These are phyloP conservation scores for Eurytoma adleriae DNA, from an alignment of 2,888 invertebrate species.

Conservation along the genomic window DNA sequence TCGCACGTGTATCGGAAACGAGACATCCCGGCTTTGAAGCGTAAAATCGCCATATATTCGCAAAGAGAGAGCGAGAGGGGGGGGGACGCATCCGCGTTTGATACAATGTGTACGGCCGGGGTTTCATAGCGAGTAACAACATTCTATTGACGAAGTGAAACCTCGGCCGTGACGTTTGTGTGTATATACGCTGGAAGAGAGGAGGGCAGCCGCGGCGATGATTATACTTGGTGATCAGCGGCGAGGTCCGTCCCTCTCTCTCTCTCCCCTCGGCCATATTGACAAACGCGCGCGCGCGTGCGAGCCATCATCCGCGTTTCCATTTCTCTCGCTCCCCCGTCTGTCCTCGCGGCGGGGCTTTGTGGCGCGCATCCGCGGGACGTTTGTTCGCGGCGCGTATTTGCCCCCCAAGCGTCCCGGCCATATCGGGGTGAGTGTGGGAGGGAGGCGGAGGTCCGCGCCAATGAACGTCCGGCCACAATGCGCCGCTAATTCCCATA, in stretches of 20 bases:
- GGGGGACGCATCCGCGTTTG: constrained; percentile 23
- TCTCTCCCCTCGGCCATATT: constrained; percentile 62
- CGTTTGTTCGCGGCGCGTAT: constrained; percentile 33
- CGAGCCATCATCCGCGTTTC: constrained; percentile 63
- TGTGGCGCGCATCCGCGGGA: constrained; percentile 21
- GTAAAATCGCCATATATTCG: constrained; percentile 39
- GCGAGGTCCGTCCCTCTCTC: constrained; percentile 51
- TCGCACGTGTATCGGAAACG: constrained; percentile 25
- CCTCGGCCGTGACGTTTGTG: constrained; percentile 9
- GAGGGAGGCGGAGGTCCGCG: constrained; percentile 67
- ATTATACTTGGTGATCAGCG: constrained; percentile 74
- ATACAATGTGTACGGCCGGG: constrained; percentile 18
- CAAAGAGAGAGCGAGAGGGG: background rate
- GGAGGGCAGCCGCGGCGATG: constrained; percentile 60
- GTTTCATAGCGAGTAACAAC: constrained; percentile 27
- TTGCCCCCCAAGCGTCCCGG: background rate
- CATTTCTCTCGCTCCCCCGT: constrained; percentile 50
- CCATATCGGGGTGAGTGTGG: constrained; percentile 44
- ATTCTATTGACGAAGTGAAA: constrained; percentile 40
- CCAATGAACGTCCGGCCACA: constrained; percentile 71
- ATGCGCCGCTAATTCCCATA: constrained; percentile 75
- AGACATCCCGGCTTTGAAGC: constrained; percentile 45
- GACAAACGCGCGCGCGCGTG: constrained; percentile 69
- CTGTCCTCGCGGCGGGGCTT: constrained; percentile 61
- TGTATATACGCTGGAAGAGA: background rate